Evolutionary conservation across 1,140 invertebrate genomes (phyloP).

Genomic region (Popillia japonica): DNA sequence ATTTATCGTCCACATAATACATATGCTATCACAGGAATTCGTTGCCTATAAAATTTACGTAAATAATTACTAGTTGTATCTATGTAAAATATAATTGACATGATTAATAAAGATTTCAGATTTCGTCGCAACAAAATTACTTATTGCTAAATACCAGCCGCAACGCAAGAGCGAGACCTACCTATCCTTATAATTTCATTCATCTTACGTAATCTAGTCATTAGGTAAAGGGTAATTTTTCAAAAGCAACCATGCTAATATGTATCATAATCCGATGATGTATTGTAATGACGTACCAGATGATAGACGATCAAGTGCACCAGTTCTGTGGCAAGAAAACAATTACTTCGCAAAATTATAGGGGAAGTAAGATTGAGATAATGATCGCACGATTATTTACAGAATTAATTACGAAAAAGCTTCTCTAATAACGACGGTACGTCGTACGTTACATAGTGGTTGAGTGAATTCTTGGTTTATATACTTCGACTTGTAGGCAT

Average conservation of each 20-base stretch:
- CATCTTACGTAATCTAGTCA: neutral
- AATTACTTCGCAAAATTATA: slow-evolving; percentile 19
- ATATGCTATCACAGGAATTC: too few species aligned
- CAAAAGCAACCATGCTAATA: slow-evolving; percentile 7
- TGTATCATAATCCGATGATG: slow-evolving; percentile 20
- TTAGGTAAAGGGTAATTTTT: slow-evolving; percentile 8
- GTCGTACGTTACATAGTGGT: neutral
- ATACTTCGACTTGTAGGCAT: too few species aligned
- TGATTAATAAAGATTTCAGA: neutral
- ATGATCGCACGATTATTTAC: slow-evolving; percentile 19
- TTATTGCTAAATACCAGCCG: neutral
- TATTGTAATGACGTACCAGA: slow-evolving; percentile 30
- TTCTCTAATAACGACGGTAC: neutral
- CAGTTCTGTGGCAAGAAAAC: slow-evolving; percentile 13
- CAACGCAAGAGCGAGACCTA: neutral
- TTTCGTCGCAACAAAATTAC: neutral
- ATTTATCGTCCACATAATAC: too few species aligned
- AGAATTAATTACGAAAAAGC: slow-evolving; percentile 26
- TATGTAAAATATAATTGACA: neutral
- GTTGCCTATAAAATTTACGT: too few species aligned
- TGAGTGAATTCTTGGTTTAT: neutral
- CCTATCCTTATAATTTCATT: neutral
- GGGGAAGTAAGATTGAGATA: slow-evolving; percentile 9
- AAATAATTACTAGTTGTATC: too few species aligned
- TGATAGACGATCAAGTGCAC: slow-evolving; percentile 7